A percentile compares a stretch with the other conserved stretches of the same genome.
phyloP scores from a whole-genome alignment of 1,140 invertebrate species.

The Diprion similis region DNA sequence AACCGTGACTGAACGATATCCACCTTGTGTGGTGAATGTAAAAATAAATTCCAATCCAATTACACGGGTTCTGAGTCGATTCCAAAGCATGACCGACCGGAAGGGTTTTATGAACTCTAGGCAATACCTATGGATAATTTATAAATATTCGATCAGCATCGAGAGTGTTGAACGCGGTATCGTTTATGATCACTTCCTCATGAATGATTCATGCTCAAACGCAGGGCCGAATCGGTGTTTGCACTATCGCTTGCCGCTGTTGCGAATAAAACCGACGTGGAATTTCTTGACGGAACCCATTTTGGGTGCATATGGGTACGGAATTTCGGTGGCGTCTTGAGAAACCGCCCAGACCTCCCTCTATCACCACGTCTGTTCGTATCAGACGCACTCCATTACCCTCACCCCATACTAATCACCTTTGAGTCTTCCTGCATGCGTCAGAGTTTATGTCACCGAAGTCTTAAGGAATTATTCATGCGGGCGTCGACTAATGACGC shows the following conservation, averaged over 20 bases:
- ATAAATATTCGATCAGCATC: not conserved
- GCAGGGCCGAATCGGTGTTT: not conserved
- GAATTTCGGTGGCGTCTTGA: not conserved
- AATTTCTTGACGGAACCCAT: not conserved
- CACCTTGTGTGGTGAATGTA: not conserved
- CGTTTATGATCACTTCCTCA: not conserved
- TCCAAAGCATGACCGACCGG: not conserved
- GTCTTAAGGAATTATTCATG: slow-evolving; percentile 16
- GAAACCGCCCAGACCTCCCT: not conserved
- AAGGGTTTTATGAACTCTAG: not conserved
- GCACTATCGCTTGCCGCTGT: not conserved
- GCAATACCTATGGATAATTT: not conserved
- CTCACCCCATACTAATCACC: slow-evolving; percentile 12
- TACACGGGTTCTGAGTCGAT: not conserved
- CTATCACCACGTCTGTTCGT: slow-evolving; percentile 11
- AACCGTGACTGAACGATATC: too few species aligned
- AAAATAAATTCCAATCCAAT: not conserved
- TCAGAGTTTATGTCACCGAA: slow-evolving; percentile 6
- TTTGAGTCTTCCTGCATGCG: slow-evolving; percentile 8
- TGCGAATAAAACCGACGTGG: not conserved
- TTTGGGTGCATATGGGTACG: not conserved
- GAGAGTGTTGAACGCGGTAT: not conserved
- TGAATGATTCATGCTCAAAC: slow-evolving; percentile 11
- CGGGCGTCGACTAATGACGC: slow-evolving; percentile 10
- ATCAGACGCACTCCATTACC: slow-evolving; percentile 13